phyloP scores from a whole-genome alignment of 1,140 invertebrate genomes.

The Calephelis nemesis region DNA sequence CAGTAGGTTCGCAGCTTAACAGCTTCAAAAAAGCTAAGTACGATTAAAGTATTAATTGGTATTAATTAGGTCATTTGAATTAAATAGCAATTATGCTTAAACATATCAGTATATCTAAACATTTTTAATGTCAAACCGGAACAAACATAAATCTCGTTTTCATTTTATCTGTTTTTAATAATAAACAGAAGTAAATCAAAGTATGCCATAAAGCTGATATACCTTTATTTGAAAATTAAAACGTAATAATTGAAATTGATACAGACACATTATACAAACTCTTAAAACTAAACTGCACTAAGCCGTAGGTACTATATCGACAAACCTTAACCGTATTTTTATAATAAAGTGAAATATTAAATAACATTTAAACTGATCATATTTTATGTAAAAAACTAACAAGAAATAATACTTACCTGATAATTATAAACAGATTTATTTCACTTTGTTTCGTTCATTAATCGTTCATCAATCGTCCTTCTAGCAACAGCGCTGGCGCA shows the following conservation, averaged over 20 bases:
- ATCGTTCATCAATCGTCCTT: conserved; percentile 8
- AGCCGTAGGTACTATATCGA: conserved; percentile 14
- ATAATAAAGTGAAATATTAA: conserved; percentile 16
- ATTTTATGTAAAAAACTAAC: conserved; percentile 16
- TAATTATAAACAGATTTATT: conserved; percentile 18
- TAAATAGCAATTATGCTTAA: conserved; percentile 14
- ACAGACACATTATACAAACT: conserved; percentile 13
- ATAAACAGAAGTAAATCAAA: conserved; percentile 16
- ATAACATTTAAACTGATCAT: conserved; percentile 16
- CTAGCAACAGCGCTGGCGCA: conserved; percentile 16
- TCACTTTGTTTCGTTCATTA: conserved; percentile 8
- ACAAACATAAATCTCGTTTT: conserved; percentile 16
- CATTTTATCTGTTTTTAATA: conserved; percentile 17
- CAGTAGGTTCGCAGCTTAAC: conserved; percentile 6
- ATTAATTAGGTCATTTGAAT: conserved; percentile 17
- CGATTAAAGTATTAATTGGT: conserved; percentile 12
- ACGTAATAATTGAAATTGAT: conserved; percentile 18
- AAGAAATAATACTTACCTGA: conserved; percentile 13
- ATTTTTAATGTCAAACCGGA: conserved; percentile 11
- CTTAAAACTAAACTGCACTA: no score
- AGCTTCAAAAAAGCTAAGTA: conserved; percentile 14
- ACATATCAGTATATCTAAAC: conserved; percentile 9
- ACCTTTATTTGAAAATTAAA: conserved; percentile 13
- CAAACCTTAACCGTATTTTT: conserved; percentile 6
- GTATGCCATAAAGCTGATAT: conserved; percentile 14